Conservation (phyloP, 2,113 vertebrate species). For the Procavia capensis region DNA sequence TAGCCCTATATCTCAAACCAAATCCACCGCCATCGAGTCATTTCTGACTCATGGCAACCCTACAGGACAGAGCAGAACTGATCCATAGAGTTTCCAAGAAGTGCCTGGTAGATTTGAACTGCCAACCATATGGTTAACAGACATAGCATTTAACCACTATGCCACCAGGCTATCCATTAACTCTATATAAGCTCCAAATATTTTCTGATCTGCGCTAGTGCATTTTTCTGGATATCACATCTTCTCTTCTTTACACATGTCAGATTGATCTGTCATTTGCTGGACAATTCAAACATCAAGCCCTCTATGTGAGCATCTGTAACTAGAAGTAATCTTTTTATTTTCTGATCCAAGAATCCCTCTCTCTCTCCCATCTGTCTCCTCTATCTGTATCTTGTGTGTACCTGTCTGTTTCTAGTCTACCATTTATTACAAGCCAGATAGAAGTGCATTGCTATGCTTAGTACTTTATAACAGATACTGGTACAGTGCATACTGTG, state of each 20-base stretch:
- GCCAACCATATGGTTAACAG: too few species aligned
- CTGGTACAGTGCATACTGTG: neutral
- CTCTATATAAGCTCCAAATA: too few species aligned
- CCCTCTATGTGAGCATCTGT: neutral
- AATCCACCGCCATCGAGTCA: too few species aligned
- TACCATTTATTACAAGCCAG: neutral
- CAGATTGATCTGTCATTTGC: neutral
- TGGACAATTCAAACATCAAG: neutral
- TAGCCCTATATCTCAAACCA: too few species aligned
- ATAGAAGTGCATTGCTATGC: neutral
- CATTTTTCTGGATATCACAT: neutral
- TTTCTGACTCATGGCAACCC: too few species aligned
- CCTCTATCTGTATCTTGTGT: neutral
- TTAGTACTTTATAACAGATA: neutral
- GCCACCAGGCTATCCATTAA: too few species aligned
- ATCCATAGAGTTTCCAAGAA: too few species aligned
- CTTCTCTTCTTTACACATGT: neutral
- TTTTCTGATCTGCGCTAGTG: neutral
- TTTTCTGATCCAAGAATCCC: neutral
- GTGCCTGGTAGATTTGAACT: too few species aligned
- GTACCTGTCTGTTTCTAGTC: neutral
- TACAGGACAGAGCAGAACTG: too few species aligned
- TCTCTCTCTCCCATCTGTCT: too few species aligned
- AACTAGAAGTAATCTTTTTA: neutral
- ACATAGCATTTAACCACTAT: too few species aligned